Evolutionary conservation across 2,797 vertebrate species (phyloP), one percentile per base, ranked within the genome.

Genomic region (Ispidina picta): DNA sequence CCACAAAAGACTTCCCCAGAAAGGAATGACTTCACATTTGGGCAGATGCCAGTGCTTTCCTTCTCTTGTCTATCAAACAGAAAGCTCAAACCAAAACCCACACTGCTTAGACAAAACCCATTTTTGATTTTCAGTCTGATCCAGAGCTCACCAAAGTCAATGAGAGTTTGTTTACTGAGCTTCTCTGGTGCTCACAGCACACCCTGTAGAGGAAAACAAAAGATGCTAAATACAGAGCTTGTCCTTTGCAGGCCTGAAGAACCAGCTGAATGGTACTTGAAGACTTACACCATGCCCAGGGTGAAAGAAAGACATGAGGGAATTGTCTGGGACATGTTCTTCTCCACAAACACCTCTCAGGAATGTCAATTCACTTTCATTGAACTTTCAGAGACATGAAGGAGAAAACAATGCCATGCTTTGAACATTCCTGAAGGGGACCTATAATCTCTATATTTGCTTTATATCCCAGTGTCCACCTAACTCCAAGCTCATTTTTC

Each of bases 381-480:
- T 65, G 43, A 72, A 29, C 16, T n/a, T 81, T 44, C 46, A 66
- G 70, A 65, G 31, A 44, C 14, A 9, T 12, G 9, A 31, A 33
- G 15, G 10, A 18, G 60, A 64, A 88, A 54, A 1, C 15, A 51
- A 6, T 11, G 11, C 49, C 15, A 56, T 70, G 9, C 8, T 41
- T 5, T 62, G 15, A 43, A 15, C 58, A 72, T 26, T 58, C 37
- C 29, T 46, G n/a, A 74, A 56, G 5, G 9, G 49, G 49, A 51
- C 49, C 49, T 51, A 26, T 28, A 51, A 28, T 16, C 14, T 1
- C 26, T 26, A 46, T 22, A 33, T 20, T 22, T 63, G n/a, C 8
- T 23, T 65, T 49, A 35, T 23, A n/a, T 59, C 8, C 25, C 1
- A 0, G 1, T n/a, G 16, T 19, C 52, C 14, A 0, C 44, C 35